Conservation (phyloP, 2,113 vertebrate species). For the Pogonocichla stellata region DNA sequence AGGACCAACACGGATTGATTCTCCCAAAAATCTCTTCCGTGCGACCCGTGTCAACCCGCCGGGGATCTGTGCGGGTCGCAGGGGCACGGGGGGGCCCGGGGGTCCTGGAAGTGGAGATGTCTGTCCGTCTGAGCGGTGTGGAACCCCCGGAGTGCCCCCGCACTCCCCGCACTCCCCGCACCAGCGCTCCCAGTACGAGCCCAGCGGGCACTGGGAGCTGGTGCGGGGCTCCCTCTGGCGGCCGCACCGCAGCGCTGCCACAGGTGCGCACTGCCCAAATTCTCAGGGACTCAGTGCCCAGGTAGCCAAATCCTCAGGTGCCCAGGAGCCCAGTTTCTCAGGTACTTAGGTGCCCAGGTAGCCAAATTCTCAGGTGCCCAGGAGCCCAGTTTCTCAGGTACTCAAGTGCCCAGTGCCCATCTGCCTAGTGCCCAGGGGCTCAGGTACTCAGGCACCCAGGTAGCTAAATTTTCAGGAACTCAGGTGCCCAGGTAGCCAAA, state of each 20-base stretch:
- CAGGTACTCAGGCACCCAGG: too few species aligned
- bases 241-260: not conserved
- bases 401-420: too few species aligned
- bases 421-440: too few species aligned
- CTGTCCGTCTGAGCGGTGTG: rapidly evolving
- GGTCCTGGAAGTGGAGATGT: not conserved
- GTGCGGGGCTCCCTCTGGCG: not conserved
- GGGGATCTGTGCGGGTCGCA: not conserved
- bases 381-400: too few species aligned
- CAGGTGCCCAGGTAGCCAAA: not conserved
- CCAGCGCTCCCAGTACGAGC: not conserved
- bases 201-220: not conserved
- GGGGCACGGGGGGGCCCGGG: rapidly evolving
- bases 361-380: not conserved
- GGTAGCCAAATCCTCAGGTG: too few species aligned
- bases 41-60: not conserved
- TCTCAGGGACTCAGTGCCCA: too few species aligned
- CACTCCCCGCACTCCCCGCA: not conserved
- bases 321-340: too few species aligned
- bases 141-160: not conserved
- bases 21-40: not conserved
- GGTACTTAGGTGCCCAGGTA: too few species aligned
- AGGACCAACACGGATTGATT: rapidly evolving
- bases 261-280: not conserved
- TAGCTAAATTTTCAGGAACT: too few species aligned